Base-by-base conservation (phyloP, 2,113 vertebrate genomes). In the Burhinus bistriatus region DNA sequence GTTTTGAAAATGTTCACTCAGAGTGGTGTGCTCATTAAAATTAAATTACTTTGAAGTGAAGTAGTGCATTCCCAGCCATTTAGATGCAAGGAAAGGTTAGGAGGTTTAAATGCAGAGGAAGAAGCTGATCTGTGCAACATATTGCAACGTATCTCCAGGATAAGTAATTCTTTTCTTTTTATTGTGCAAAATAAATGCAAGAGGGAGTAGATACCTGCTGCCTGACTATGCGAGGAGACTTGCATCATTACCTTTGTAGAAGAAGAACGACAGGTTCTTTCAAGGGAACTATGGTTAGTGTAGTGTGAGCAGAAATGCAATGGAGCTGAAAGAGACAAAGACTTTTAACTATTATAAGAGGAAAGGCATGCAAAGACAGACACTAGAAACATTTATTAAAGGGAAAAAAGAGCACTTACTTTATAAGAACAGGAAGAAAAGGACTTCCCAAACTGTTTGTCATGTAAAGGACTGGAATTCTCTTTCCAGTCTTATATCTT, bases 31-130 rank as follows among this genome's bases (percentile, higher is more conserved):
- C 59, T 96, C 92, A 73, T 96, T 93, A 95, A 94, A 93, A 87
- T 59, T 14, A 90, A 94, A 93, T 95, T 85, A 80, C 72, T 94
- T 94, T 94, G 89, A 96, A 93, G 73, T 71, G 54, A 90, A 89
- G 51, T 61, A 62, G 40, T 83, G 27, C 64, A 68, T 87, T 96
- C 83, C 61, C 57, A 84, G 57, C 52, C 78, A 29, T 38, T 76
- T 78, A 52, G 38, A 82, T 90, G 30, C 71, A 84, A 49, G 44
- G 29, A 52, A 85, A 58, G 69, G 55, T 49, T 59, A 51, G 72
- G 15, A 61, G 44, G 30, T 76, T 84, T 81, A 86, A 88, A 93
- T 40, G 29, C 7, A 83, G 36, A 71, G 59, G 57, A 95, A 89
- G 32, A 87, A 83, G 25, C 11, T 82, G 71, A 54, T 95, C 59